Percentiles rank a stretch among this genome's conserved stretches.
phyloP scores from a whole-genome alignment of 1,140 invertebrate genomes.

The Pachypeltis micranthus region DNA sequence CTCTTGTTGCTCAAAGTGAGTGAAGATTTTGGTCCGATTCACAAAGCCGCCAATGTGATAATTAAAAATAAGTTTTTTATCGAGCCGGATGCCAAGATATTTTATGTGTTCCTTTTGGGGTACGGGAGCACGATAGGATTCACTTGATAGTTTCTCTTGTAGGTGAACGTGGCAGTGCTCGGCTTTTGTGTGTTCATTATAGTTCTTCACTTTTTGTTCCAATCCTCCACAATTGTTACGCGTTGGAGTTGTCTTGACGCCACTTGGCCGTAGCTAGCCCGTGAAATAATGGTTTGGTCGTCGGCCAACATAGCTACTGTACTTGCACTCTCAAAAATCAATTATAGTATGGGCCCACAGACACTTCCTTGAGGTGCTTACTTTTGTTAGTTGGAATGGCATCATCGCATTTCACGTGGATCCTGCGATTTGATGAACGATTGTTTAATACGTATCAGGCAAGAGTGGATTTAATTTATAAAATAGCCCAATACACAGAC shows the following conservation, averaged over 20 bases:
- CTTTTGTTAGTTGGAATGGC: too few species aligned
- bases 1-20: neutral
- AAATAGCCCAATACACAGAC: too few species aligned
- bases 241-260: neutral
- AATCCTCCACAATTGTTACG: neutral
- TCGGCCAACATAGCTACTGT: neutral
- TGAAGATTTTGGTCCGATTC: neutral
- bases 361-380: too few species aligned
- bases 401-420: too few species aligned
- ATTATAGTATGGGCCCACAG: too few species aligned
- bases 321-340: too few species aligned
- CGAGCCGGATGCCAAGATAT: neutral
- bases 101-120: neutral
- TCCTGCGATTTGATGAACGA: too few species aligned
- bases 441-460: too few species aligned
- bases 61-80: neutral
- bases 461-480: too few species aligned
- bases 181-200: neutral
- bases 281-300: neutral
- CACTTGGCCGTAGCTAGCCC: neutral
- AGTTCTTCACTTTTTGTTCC: neutral
- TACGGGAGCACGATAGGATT: neutral
- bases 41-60: neutral
- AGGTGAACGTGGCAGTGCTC: neutral
- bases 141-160: neutral